phyloP scores from a whole-genome alignment of 2,888 invertebrate genomes.

The Euplexia lucipara region DNA sequence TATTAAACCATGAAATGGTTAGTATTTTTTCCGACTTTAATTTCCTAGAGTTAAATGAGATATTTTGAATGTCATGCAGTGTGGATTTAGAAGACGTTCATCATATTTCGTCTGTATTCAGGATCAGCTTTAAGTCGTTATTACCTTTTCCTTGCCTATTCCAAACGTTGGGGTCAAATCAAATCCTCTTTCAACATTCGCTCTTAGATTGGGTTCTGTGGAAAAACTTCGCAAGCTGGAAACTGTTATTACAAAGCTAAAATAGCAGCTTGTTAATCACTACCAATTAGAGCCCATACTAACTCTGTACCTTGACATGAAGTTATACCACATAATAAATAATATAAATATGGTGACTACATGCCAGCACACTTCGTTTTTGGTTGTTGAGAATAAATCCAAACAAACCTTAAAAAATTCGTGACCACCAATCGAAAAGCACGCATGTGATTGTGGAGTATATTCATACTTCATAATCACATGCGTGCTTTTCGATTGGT shows the following conservation, averaged over 20 bases:
- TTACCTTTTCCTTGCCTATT: too few relatives aligned
- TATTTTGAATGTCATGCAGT: slow-evolving; percentile 28
- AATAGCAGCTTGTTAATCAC: not conserved
- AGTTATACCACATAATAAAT: too few relatives aligned
- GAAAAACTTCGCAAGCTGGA: slow-evolving; percentile 3
- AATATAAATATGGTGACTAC: not conserved
- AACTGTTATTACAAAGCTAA: not conserved
- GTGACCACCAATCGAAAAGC: slow-evolving; percentile 13
- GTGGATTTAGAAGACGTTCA: not conserved
- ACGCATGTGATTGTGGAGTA: slow-evolving; percentile 6
- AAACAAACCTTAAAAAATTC: slow-evolving; percentile 3
- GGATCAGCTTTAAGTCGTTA: too few relatives aligned
- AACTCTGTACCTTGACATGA: not conserved
- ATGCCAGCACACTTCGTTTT: not conserved
- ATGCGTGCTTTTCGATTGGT: too few relatives aligned
- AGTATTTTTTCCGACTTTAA: slow-evolving; percentile 12
- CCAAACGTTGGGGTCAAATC: too few relatives aligned
- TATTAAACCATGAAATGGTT: slow-evolving; percentile 22
- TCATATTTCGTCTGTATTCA: not conserved
- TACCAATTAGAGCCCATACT: not conserved
- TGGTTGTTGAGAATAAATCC: too few relatives aligned
- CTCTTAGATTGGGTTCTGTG: not conserved
- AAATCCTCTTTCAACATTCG: not conserved
- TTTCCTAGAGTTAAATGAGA: slow-evolving; percentile 27
- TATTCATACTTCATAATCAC: too few relatives aligned